Base-by-base conservation (phyloP, 2,797 vertebrate genomes). In the Coilia nasus region DNA sequence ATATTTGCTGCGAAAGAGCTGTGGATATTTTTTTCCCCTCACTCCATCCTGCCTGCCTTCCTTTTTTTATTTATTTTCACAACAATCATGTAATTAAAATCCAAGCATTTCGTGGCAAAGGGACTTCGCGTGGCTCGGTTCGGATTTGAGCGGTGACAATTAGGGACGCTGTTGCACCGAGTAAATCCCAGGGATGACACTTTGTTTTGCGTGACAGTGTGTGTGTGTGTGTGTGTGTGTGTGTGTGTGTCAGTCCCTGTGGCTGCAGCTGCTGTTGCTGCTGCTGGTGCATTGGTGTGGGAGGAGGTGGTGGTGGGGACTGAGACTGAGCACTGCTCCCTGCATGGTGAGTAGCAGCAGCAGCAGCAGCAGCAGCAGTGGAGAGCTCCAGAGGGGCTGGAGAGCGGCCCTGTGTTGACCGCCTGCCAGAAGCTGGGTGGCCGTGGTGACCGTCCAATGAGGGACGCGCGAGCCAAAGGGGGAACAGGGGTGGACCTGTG, bases 21-120 rank as follows among this genome's bases (percentile, higher is more conserved):
- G 89, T 78, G 91, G 88, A 91, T 78, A 11, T 41, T 75, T 41
- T 41, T 44, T 90, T 92, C 82, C 44, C 84, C 59, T 83, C 64
- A 81, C 50, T 54, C 50, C 35, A 35, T 21, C 19, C 71, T 31
- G 15, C 41, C 25, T 2, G 44, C 17, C 2, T 35, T 82, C 44
- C 6, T 64, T 10, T 75, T 41, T 75, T 75, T 78, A 78, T 78
- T 78, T 78, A 78, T 78, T 78, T 78, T 82, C 57, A 60, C 47
- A 35, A 35, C 89, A 87, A 88, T 86, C 89, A 87, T 92, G 90
- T 90, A 92, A 93, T 93, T 94, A 94, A 92, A 91, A 92, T 90
- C 64, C 88, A 78, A 82, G 88, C 50, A 41, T 90, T 88, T 87
- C 86, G 89, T 89, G 89, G 87, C 81, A 86, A 84, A 75, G 83